Conservation (phyloP, 2,113 vertebrate species). For the Lasiurus cinereus region DNA sequence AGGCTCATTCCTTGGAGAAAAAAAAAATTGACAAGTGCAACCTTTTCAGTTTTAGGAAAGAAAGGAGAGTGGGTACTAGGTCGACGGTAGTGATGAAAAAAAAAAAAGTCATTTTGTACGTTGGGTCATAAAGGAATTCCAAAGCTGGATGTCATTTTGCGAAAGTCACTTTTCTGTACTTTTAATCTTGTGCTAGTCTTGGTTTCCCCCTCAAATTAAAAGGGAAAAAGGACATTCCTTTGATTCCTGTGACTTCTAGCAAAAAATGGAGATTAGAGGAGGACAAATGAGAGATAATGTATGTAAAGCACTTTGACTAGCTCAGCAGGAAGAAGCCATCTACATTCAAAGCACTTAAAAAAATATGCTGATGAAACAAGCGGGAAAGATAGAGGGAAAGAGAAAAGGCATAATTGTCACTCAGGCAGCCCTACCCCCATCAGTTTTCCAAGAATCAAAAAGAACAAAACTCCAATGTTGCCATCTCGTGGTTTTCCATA, state of each 20-base stretch:
- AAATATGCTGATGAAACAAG: constrained; percentile 73
- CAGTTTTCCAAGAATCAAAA: constrained; percentile 36
- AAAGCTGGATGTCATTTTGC: constrained; percentile 20
- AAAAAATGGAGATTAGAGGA: constrained; percentile 63
- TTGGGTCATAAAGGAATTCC: background rate
- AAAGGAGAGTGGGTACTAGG: background rate
- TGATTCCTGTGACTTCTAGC: constrained; percentile 65
- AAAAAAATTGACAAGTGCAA: background rate
- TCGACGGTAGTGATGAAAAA: background rate
- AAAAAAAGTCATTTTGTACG: background rate
- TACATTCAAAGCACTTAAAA: constrained; percentile 62
- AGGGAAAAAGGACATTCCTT: constrained; percentile 7
- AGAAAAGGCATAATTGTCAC: constrained; percentile 22
- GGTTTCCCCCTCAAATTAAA: constrained; percentile 27
- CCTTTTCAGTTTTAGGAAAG: background rate
- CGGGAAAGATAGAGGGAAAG: constrained; percentile 29
- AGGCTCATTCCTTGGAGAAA: background rate
- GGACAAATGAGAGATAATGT: constrained; percentile 73
- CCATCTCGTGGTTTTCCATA: background rate
- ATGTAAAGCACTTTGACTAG: constrained; percentile 72
- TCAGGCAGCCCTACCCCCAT: background rate
- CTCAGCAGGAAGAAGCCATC: constrained; percentile 68
- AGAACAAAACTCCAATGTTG: background rate
- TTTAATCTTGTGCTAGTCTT: background rate
- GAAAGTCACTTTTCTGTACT: constrained; percentile 31